Base-by-base conservation (phyloP, 1,140 invertebrate species). In the Ganaspis sp. region DNA sequence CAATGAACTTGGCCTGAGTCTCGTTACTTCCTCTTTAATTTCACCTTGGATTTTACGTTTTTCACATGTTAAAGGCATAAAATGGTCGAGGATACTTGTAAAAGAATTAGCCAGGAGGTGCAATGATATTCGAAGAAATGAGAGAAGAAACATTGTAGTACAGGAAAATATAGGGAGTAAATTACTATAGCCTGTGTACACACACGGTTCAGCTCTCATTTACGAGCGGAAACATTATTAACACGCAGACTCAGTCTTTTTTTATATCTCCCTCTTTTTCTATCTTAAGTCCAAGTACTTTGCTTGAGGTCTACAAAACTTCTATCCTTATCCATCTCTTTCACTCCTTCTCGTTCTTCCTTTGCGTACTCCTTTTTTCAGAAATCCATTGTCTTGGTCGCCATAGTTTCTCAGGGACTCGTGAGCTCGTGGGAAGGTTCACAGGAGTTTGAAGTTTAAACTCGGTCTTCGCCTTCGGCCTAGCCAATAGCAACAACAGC, bases 381-480 rank as follows among this genome's bases (percentile, higher is more conserved):
- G 74, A 78, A 82, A 85, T 84, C 86, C 86, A 88, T 89, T 90
- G 89, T 89, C 86, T 87, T 76, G 80, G 84, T 88, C 82, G 85
- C 80, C 82, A 83, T 84, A 82, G 83, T 85, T 89, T 87, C 87
- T 88, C 88, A 84, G 84, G 81, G 69, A 82, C 82, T 77, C 69
- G 78, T 73, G 78, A n/a, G 74, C 78, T 84, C 89, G 90, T 91
- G 90, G 87, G 90, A 90, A 91, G 86, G 85, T 90, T 91, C 90
- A 88, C 89, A 91, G 87, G 86, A 85, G 84, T 87, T 88, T 85
- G 83, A 89, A 88, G 86, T 89, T 88, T 86, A 86, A 82, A 79
- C 84, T 84, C 77, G 80, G 76, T 76, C 76, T 81, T 81, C 80
- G 45, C 45, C 45, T 49, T 49, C 45, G 17, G 45, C 45, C 5